Conservation (phyloP, 2,888 invertebrate genomes). For the Cloeon dipterum region DNA sequence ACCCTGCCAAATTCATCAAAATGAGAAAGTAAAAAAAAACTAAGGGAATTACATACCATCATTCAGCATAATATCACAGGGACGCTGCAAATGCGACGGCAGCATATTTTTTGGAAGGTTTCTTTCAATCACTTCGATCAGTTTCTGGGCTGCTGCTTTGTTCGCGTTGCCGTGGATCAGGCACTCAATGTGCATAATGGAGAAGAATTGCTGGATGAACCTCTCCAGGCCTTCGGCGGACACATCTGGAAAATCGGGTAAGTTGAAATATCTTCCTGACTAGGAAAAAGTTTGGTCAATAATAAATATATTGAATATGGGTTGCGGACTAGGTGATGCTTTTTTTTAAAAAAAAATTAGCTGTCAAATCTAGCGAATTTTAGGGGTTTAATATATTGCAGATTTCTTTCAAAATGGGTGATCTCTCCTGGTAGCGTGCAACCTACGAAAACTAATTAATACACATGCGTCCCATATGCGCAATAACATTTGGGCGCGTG, state of each 20-base stretch:
- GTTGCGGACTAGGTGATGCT: no score
- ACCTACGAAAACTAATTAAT: no score
- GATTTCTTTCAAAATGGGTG: no score
- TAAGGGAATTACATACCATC: conserved; percentile 30
- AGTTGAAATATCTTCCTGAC: no score
- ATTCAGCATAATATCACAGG: conserved; percentile 66
- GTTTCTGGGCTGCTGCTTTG: conserved; percentile 37
- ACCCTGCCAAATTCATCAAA: conserved; percentile 31
- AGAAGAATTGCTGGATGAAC: conserved; percentile 58
- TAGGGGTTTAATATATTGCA: no score
- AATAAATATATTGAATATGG: no score
- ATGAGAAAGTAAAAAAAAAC: conserved; percentile 2
- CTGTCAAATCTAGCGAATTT: no score
- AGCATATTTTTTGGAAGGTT: conserved; percentile 30
- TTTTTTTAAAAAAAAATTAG: no score
- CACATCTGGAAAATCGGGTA: conserved; percentile 35
- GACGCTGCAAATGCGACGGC: conserved; percentile 56
- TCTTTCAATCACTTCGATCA: conserved; percentile 45
- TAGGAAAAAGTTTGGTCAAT: no score
- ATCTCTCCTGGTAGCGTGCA: no score
- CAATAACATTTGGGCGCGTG: no score
- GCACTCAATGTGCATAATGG: conserved; percentile 68
- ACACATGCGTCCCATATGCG: no score
- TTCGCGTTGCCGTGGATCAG: conserved; percentile 76
- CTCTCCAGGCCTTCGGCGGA: conserved; percentile 52